Conservation (phyloP, 1,140 invertebrate genomes). For the Drosophila jambulina region DNA sequence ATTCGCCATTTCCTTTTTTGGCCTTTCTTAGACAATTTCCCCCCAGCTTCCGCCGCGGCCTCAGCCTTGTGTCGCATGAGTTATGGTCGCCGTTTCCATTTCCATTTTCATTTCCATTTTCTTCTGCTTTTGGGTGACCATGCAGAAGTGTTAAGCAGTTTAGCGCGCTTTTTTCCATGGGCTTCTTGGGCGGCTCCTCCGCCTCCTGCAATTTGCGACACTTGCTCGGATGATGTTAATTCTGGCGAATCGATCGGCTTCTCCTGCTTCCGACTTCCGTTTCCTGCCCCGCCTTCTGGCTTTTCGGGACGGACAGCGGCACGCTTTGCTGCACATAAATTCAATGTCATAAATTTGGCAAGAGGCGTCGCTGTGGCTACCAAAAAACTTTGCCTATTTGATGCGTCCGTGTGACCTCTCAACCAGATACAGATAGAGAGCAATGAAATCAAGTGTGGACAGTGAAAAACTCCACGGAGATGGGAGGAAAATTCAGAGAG, state of each 20-base stretch:
- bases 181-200: conserved; percentile 19
- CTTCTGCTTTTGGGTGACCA: conserved; percentile 62
- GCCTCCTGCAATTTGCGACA: conserved; percentile 6
- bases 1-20: conserved; percentile 77
- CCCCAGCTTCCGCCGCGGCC: not conserved
- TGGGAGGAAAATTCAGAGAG: not conserved
- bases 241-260: conserved; percentile 18
- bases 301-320: conserved; percentile 27
- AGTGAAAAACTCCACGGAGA: not conserved
- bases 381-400: conserved; percentile 72
- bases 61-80: conserved; percentile 49
- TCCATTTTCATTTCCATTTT: conserved; percentile 52
- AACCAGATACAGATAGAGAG: conserved; percentile 25
- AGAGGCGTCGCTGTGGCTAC: conserved; percentile 67
- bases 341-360: conserved; percentile 74
- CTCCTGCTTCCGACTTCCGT: conserved; percentile 7
- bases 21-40: conserved; percentile 72
- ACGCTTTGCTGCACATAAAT: conserved; percentile 74
- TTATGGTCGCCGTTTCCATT: conserved; percentile 62
- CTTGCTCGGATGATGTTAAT: conserved; percentile 36
- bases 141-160: conserved; percentile 82
- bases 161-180: conserved; percentile 69
- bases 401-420: conserved; percentile 58
- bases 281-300: conserved; percentile 23
- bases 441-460: conserved; percentile 33